Evolutionary conservation across 1,140 invertebrate genomes (phyloP).

Genomic region (Orius insidiosus): DNA sequence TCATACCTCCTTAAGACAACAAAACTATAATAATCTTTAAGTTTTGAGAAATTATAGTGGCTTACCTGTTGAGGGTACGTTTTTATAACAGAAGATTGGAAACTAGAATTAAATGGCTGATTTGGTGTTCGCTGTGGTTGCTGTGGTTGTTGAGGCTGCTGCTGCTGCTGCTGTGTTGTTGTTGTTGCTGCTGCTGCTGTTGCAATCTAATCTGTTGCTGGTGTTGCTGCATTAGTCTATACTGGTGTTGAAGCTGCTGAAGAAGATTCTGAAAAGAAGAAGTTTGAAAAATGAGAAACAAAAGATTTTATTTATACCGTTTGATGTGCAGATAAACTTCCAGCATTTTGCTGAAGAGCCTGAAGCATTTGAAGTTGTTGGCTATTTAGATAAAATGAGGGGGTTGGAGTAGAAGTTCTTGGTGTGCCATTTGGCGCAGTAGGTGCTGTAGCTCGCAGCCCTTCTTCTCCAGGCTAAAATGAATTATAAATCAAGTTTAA

Average conservation of each 20-base stretch:
- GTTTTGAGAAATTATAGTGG: too few relatives aligned
- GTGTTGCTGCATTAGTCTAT: conserved; percentile 57
- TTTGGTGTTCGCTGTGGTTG: conserved; percentile 5
- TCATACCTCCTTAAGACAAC: too few relatives aligned
- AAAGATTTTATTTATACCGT: conserved; percentile 28
- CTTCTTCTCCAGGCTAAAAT: conserved; percentile 11
- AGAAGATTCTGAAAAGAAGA: conserved; percentile 23
- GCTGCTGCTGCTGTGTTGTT: conserved; percentile 9
- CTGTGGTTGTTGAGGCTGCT: conserved; percentile 8
- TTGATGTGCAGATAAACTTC: conserved; percentile 52
- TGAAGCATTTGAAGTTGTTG: conserved; percentile 76
- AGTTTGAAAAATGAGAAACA: background rate
- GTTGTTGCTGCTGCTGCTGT: conserved; percentile 30
- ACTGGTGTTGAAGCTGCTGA: conserved; percentile 62
- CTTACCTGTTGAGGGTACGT: conserved; percentile 12
- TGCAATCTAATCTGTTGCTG: conserved; percentile 41
- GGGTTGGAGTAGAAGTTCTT: conserved; percentile 24
- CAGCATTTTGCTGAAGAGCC: conserved; percentile 61
- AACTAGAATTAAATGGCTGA: background rate
- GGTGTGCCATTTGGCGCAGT: conserved; percentile 26
- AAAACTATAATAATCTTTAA: too few relatives aligned
- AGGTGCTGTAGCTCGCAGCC: conserved; percentile 11
- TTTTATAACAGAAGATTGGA: conserved; percentile 17
- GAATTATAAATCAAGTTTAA: background rate
- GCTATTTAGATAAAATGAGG: conserved; percentile 43